These are phyloP conservation scores for Zenarchopterus dispar DNA, from an alignment of 2,797 vertebrate genomes.

Conservation along the genomic window DNA sequence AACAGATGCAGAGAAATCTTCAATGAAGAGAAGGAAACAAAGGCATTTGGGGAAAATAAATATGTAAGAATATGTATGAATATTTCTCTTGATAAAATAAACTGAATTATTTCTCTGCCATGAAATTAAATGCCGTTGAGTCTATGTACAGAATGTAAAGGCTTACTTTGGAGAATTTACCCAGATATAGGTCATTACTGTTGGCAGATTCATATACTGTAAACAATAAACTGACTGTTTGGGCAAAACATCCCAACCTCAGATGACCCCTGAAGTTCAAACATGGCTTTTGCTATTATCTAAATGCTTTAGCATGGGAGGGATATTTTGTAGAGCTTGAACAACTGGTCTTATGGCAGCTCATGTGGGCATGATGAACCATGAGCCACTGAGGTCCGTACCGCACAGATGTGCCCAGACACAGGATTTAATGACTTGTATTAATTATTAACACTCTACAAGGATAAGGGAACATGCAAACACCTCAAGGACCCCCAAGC, in stretches of 20 bases:
- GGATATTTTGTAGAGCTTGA: slow-evolving; percentile 41
- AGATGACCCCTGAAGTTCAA: slow-evolving; percentile 41
- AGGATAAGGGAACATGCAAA: slow-evolving; percentile 23
- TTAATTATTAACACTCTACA: slow-evolving; percentile 32
- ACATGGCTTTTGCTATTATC: slow-evolving; percentile 27
- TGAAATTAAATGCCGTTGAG: slow-evolving; percentile 54
- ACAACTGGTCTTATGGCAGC: slow-evolving; percentile 47
- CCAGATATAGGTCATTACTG: slow-evolving; percentile 43
- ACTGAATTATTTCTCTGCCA: slow-evolving; percentile 44
- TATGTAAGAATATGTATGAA: too few species aligned
- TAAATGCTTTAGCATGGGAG: slow-evolving; percentile 24
- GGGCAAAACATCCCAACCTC: slow-evolving; percentile 32
- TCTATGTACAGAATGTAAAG: slow-evolving; percentile 27
- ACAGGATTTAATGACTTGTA: slow-evolving; percentile 27
- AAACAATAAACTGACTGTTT: slow-evolving; percentile 36
- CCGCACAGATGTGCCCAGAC: slow-evolving; percentile 42
- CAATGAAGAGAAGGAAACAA: too few species aligned
- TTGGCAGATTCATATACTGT: slow-evolving; percentile 13
- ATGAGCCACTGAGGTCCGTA: slow-evolving; percentile 35
- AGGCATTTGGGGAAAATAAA: too few species aligned
- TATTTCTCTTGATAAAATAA: slow-evolving; percentile 49
- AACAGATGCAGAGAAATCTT: too few species aligned
- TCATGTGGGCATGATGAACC: slow-evolving; percentile 12
- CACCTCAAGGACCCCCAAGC: not conserved
- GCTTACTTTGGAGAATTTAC: slow-evolving; percentile 44